Conservation (phyloP, 2,888 invertebrate species). For the Phalera bucephala region DNA sequence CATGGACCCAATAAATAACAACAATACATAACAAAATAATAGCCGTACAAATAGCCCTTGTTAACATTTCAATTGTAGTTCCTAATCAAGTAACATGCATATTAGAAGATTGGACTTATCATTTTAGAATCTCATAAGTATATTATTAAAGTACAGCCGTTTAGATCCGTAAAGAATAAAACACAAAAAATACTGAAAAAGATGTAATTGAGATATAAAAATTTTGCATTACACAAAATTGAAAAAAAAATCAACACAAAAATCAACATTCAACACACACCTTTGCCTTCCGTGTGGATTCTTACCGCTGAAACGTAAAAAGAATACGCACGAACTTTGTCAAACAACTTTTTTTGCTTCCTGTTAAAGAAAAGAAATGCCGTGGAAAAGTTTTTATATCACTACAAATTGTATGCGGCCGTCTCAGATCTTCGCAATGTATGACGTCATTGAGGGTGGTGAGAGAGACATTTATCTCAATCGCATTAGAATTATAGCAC, state of each 20-base stretch:
- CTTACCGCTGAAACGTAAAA: slow-evolving; percentile 15
- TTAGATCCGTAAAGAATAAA: no score
- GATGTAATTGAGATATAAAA: no score
- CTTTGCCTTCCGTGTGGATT: slow-evolving; percentile 7
- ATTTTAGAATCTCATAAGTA: no score
- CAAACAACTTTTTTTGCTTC: slow-evolving; percentile 12
- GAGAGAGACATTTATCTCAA: slow-evolving; percentile 1
- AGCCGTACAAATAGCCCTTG: no score
- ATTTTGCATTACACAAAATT: background rate
- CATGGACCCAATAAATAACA: no score
- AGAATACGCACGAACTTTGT: slow-evolving; percentile 9
- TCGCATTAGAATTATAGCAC: background rate
- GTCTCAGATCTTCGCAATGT: slow-evolving; percentile 18
- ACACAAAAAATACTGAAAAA: no score
- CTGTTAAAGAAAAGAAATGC: slow-evolving; percentile 8
- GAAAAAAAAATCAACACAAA: background rate
- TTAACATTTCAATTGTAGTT: no score
- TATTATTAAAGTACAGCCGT: no score
- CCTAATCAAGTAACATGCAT: no score
- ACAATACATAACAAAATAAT: no score
- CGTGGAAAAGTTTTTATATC: slow-evolving; percentile 14
- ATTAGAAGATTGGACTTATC: no score
- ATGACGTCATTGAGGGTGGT: slow-evolving; percentile 12
- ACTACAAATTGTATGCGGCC: slow-evolving; percentile 24
- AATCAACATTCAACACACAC: background rate